Evolutionary conservation across 1,140 invertebrate species (phyloP).

Genomic region (Pachyrhynchus sulphureomaculatus): DNA sequence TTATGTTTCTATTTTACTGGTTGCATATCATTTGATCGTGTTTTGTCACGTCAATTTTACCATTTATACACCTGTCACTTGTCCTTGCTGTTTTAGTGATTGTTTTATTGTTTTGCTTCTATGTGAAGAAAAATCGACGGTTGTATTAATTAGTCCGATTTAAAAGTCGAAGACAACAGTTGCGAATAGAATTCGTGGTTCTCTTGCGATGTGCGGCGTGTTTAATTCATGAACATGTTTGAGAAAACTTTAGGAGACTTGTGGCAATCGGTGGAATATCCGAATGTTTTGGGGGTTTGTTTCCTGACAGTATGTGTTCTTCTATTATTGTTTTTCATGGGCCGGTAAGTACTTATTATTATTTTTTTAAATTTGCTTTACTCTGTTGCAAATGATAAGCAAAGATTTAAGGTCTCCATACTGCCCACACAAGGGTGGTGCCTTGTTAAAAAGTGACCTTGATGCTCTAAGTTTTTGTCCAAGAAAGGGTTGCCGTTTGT

Average conservation of each 20-base stretch:
- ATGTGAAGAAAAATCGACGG: slow-evolving; percentile 1
- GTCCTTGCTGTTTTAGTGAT: slow-evolving; percentile 13
- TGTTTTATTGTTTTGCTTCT: slow-evolving; percentile 16
- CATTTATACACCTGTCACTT: slow-evolving; percentile 1
- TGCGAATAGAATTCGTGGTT: not conserved
- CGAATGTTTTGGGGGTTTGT: slow-evolving; percentile 11
- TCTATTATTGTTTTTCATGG: not conserved
- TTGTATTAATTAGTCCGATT: not conserved
- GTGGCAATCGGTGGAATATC: slow-evolving; percentile 14
- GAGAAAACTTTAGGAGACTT: slow-evolving; percentile 19
- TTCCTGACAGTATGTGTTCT: slow-evolving; percentile 10
- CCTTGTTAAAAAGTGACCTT: too few species aligned
- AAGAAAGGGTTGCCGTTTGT: too few species aligned
- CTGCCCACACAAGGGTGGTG: not conserved
- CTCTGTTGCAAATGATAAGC: not conserved
- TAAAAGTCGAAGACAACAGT: not conserved
- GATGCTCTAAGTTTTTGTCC: too few species aligned
- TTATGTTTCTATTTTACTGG: not conserved
- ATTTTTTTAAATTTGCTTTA: not conserved
- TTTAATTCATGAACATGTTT: slow-evolving; percentile 17
- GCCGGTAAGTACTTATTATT: not conserved
- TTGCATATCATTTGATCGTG: not conserved
- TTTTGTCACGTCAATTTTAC: not conserved
- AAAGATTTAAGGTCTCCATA: not conserved
- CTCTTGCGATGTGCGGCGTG: slow-evolving; percentile 2